A percentile compares a stretch with the other conserved stretches of the same genome.
These are phyloP conservation scores for Papilio xuthus DNA, from an alignment of 1,140 invertebrate species.

Conservation along the genomic window DNA sequence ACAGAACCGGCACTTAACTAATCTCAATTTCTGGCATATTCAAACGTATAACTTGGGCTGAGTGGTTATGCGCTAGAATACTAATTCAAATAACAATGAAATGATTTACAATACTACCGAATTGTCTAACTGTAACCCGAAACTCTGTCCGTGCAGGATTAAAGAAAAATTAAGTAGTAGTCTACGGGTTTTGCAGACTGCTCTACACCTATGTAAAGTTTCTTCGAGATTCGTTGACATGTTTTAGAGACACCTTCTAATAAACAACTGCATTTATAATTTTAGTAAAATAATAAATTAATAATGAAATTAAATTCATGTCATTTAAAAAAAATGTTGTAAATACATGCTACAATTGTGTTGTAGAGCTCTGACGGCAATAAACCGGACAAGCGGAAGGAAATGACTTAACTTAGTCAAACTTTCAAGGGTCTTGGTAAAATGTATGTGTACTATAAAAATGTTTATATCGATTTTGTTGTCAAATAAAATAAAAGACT, in stretches of 20 bases:
- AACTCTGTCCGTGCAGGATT: no score
- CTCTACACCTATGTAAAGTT: no score
- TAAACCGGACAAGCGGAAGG: constrained; percentile 56
- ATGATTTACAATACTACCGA: background rate
- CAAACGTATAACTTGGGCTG: background rate
- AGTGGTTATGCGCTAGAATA: background rate
- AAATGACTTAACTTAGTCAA: constrained; percentile 49
- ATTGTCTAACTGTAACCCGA: no score
- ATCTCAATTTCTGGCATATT: constrained; percentile 11
- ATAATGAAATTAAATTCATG: background rate
- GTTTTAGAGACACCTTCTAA: no score
- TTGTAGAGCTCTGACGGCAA: constrained; percentile 49
- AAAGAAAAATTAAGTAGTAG: no score
- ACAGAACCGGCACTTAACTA: background rate
- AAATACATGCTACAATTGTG: constrained; percentile 46
- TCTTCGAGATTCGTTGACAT: no score
- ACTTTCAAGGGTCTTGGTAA: background rate
- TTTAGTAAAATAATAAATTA: no score
- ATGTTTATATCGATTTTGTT: no score
- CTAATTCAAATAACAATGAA: background rate
- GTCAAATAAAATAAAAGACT: no score
- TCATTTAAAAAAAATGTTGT: background rate
- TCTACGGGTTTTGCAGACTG: no score
- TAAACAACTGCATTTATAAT: no score
- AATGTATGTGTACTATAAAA: background rate